Evolutionary conservation across 2,113 vertebrate species (phyloP).

Genomic region (Oryzias melastigma): DNA sequence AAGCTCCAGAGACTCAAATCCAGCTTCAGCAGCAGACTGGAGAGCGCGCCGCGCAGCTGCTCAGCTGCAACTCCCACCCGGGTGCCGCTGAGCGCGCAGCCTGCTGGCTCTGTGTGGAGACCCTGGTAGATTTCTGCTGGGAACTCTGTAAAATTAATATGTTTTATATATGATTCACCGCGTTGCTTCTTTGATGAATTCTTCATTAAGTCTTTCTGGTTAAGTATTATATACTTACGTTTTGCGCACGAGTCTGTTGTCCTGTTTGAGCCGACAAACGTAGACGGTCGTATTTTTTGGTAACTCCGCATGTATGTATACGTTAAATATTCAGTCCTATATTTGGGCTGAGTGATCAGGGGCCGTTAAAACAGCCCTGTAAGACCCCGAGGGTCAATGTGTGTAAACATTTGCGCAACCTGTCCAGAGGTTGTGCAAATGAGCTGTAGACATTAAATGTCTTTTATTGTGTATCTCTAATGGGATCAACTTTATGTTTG

Average conservation of each 20-base stretch:
- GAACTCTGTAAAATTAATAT: conserved; percentile 3
- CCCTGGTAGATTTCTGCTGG: conserved; percentile 78
- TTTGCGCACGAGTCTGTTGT: conserved; percentile 67
- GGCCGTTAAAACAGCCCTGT: conserved; percentile 77
- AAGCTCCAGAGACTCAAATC: conserved; percentile 64
- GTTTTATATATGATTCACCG: conserved; percentile 4
- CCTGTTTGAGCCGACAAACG: conserved; percentile 61
- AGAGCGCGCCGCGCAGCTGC: conserved; percentile 27
- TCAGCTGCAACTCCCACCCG: background rate
- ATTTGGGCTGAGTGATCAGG: conserved; percentile 70
- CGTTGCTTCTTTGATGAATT: conserved; percentile 50
- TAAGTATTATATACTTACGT: conserved; percentile 76
- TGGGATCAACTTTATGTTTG: conserved; percentile 60
- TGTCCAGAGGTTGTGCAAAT: conserved; percentile 69
- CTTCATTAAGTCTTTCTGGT: conserved; percentile 38
- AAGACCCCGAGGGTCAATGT: conserved; percentile 79
- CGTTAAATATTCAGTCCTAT: conserved; percentile 72
- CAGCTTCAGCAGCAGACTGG: conserved; percentile 41
- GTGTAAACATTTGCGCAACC: conserved; percentile 70
- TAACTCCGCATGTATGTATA: conserved; percentile 77
- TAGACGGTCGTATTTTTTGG: conserved; percentile 68
- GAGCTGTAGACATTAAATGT: conserved; percentile 68
- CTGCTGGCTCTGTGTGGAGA: conserved; percentile 60
- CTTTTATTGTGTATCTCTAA: conserved; percentile 63
- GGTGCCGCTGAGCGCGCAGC: conserved; percentile 20